These are phyloP conservation scores for Myrmecophaga tridactyla DNA, from an alignment of 2,113 vertebrate genomes.

Conservation along the genomic window DNA sequence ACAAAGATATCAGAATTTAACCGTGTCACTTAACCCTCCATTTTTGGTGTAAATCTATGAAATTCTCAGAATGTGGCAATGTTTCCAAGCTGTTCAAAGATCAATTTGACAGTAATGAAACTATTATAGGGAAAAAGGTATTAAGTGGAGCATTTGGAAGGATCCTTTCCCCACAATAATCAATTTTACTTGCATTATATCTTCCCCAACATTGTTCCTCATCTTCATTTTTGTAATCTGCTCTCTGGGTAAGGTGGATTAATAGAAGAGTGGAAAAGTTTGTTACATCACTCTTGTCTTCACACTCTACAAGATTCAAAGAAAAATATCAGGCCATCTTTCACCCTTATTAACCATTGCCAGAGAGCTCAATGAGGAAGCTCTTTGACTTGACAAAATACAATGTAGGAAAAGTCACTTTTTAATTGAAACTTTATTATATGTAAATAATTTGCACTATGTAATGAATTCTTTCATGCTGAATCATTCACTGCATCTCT, in stretches of 20 bases:
- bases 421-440: no score
- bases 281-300: neutral
- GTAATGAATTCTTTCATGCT: no score
- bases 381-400: no score
- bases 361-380: no score
- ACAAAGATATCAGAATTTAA: neutral
- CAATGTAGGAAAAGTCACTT: no score
- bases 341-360: no score
- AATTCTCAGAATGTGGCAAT: neutral
- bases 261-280: neutral
- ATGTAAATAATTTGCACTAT: no score
- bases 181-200: neutral
- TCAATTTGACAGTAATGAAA: neutral
- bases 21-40: neutral
- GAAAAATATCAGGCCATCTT: no score
- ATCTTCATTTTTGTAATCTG: neutral
- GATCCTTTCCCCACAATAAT: neutral
- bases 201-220: neutral
- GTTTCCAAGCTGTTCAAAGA: no score
- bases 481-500: no score
- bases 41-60: neutral
- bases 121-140: neutral
- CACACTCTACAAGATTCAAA: neutral
- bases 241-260: neutral
- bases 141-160: neutral